Conservation (phyloP, 2,113 vertebrate genomes). For the Chamaetylas fuelleborni region DNA sequence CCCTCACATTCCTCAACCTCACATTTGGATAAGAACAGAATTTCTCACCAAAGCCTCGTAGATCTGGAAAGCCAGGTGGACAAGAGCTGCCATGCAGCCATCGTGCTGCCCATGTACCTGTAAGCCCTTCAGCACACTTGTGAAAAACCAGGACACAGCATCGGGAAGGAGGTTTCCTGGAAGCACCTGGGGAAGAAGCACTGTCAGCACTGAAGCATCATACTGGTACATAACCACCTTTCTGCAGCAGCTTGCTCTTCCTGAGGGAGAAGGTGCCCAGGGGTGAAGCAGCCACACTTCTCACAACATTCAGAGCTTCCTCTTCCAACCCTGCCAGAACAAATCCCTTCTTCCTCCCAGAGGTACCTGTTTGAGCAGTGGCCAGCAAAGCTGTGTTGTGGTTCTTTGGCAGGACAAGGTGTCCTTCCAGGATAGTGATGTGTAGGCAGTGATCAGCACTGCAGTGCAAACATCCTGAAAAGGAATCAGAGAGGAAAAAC, state of each 20-base stretch:
- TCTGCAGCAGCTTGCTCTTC: background rate
- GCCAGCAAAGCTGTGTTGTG: slow-evolving; percentile 92
- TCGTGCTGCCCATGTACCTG: slow-evolving; percentile 94
- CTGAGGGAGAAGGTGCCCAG: background rate
- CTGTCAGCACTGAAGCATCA: background rate
- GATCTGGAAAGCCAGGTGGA: slow-evolving; percentile 90
- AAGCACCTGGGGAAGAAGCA: slow-evolving; percentile 78
- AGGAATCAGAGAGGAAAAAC: background rate
- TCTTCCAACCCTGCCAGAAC: background rate
- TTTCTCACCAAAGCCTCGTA: slow-evolving; percentile 89
- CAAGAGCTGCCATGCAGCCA: slow-evolving; percentile 86
- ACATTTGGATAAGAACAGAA: background rate
- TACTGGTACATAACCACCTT: background rate
- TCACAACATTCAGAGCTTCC: background rate
- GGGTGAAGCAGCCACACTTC: background rate
- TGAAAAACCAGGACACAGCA: slow-evolving; percentile 90
- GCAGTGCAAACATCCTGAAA: slow-evolving; percentile 87
- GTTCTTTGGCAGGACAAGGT: slow-evolving; percentile 90
- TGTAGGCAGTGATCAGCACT: slow-evolving; percentile 86
- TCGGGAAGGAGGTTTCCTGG: slow-evolving; percentile 86
- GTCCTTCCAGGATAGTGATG: slow-evolving; percentile 92
- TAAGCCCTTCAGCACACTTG: slow-evolving; percentile 86
- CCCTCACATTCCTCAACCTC: background rate
- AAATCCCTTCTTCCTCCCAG: background rate
- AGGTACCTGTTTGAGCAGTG: slow-evolving; percentile 88